Evolutionary conservation across 2,888 invertebrate species (phyloP).

Genomic region (Euzophera pinguis): DNA sequence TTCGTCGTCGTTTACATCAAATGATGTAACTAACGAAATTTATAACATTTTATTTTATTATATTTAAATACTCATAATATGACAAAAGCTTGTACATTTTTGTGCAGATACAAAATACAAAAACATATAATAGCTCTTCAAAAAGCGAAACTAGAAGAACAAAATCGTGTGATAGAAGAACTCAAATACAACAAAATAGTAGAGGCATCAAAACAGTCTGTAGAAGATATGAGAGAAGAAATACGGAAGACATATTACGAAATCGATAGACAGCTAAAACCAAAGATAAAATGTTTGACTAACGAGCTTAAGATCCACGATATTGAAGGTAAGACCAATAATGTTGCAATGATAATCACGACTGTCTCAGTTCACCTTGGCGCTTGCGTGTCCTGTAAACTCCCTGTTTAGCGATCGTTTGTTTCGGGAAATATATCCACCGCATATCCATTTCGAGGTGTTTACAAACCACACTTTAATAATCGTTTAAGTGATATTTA

Average conservation of each 20-base stretch:
- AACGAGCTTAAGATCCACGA: constrained; percentile 67
- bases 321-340: constrained; percentile 52
- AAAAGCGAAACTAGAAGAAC: constrained; percentile 84
- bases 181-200: constrained; percentile 84
- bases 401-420: background rate
- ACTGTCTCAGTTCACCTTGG: background rate
- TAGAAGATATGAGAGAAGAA: constrained; percentile 77
- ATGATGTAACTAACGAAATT: too few species aligned
- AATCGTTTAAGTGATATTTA: too few species aligned
- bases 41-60: too few species aligned
- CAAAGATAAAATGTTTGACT: constrained; percentile 75
- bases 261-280: constrained; percentile 77
- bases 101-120: constrained; percentile 82
- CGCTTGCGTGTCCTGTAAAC: background rate
- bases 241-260: constrained; percentile 77
- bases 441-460: background rate
- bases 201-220: constrained; percentile 81
- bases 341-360: background rate
- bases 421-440: background rate
- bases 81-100: too few species aligned
- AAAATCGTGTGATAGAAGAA: constrained; percentile 86
- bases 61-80: too few species aligned
- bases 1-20: too few species aligned
- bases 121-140: constrained; percentile 86
- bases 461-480: background rate